phyloP scores from a whole-genome alignment of 2,797 vertebrate genomes.

The Ibycter americanus region DNA sequence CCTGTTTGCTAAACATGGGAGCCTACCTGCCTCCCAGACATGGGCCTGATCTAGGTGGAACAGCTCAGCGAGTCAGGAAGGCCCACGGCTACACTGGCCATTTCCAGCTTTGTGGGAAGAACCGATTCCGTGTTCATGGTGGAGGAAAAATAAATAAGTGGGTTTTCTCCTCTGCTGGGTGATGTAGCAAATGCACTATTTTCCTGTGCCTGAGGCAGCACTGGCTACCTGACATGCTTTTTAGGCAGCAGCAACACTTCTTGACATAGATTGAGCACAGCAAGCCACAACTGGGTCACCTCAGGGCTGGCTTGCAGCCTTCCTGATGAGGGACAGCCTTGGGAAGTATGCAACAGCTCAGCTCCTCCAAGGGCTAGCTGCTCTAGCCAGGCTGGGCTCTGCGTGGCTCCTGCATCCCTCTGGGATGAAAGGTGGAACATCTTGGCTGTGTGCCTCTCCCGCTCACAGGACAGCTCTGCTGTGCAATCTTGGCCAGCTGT shows the following conservation, averaged over 20 bases:
- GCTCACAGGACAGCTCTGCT: neutral
- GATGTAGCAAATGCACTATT: neutral
- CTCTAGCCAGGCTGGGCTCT: neutral
- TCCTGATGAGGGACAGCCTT: neutral
- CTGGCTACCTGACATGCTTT: neutral
- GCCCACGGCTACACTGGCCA: neutral
- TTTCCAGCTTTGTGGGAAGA: neutral
- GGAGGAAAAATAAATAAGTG: neutral
- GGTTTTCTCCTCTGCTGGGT: neutral
- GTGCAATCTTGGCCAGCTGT: neutral
- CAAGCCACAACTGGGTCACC: neutral
- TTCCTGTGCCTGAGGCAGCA: neutral
- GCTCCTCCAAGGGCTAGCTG: neutral
- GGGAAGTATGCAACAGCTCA: neutral
- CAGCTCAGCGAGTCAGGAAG: neutral
- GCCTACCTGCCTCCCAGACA: neutral
- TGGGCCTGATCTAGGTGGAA: neutral
- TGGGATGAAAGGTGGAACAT: neutral
- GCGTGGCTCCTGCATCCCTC: neutral
- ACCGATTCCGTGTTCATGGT: neutral
- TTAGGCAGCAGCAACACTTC: neutral
- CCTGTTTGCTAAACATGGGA: neutral
- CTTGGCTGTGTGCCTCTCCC: neutral
- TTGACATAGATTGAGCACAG: neutral
- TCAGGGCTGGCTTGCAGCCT: neutral